Evolutionary conservation across 2,888 invertebrate genomes (phyloP).

Genomic region (Amblyjoppa fuscipennis): DNA sequence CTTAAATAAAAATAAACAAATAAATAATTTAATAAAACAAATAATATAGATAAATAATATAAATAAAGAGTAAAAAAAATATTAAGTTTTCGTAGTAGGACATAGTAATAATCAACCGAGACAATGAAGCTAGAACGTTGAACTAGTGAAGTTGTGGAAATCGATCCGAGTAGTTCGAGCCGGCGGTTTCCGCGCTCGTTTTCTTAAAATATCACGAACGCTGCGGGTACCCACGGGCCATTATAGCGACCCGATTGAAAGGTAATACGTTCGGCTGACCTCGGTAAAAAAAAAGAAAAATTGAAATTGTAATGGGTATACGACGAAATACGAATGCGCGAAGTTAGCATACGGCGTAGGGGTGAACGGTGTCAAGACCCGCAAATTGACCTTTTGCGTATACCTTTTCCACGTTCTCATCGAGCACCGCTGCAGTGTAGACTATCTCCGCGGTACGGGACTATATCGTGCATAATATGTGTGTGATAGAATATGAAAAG

Average conservation of each 20-base stretch:
- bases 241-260: slow-evolving; percentile 25
- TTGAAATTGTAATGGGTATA: slow-evolving; percentile 51
- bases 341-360: slow-evolving; percentile 35
- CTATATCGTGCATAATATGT: slow-evolving; percentile 8
- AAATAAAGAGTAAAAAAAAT: neutral
- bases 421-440: slow-evolving; percentile 38
- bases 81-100: neutral
- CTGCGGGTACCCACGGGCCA: neutral
- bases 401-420: slow-evolving; percentile 46
- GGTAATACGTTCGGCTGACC: slow-evolving; percentile 19
- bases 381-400: slow-evolving; percentile 45
- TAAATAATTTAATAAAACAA: neutral
- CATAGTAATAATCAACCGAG: neutral
- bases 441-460: neutral
- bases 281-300: slow-evolving; percentile 7
- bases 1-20: too few relatives aligned
- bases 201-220: neutral
- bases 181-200: neutral
- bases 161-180: neutral
- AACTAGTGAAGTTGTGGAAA: neutral
- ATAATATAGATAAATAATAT: neutral
- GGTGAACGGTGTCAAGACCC: slow-evolving; percentile 53
- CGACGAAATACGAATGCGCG: slow-evolving; percentile 58
- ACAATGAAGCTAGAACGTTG: neutral
- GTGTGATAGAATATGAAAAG: slow-evolving; percentile 19